Percentiles rank a stretch among this genome's conserved stretches.
phyloP scores from a whole-genome alignment of 2,888 invertebrate species.

The Tuta absoluta region DNA sequence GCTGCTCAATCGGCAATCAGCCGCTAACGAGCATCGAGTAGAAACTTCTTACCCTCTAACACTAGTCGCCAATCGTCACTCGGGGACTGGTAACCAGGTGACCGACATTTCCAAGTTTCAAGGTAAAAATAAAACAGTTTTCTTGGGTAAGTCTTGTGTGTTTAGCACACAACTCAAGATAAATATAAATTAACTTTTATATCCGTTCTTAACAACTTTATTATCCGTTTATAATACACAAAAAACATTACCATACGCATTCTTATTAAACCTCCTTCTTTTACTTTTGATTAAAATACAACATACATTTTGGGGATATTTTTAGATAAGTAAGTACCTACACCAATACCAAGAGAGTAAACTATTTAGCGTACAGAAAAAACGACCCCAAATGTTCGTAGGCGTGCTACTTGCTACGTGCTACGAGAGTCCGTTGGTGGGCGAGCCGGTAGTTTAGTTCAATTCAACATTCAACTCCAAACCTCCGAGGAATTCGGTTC shows the following conservation, averaged over 20 bases:
- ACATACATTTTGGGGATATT: no score
- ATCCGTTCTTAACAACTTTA: no score
- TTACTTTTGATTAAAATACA: no score
- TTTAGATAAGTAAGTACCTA: no score
- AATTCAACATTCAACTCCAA: slow-evolving; percentile 58
- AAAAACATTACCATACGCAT: no score
- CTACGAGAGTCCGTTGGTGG: slow-evolving; percentile 41
- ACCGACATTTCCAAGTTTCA: neutral
- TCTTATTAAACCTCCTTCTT: no score
- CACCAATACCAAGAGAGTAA: no score
- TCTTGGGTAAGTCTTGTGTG: neutral
- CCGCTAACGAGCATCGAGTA: slow-evolving; percentile 70
- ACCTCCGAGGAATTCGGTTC: slow-evolving; percentile 43
- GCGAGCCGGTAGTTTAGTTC: slow-evolving; percentile 56
- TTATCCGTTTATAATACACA: no score
- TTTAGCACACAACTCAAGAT: no score
- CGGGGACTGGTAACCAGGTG: neutral
- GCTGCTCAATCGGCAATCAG: slow-evolving; percentile 82
- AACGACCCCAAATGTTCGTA: slow-evolving; percentile 37
- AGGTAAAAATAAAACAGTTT: neutral
- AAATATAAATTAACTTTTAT: no score
- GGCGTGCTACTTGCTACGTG: slow-evolving; percentile 54
- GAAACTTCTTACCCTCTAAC: slow-evolving; percentile 60
- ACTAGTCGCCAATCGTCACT: slow-evolving; percentile 2
- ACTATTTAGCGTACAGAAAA: neutral